These are phyloP conservation scores for Eriocheir sinensis DNA, from an alignment of 1,140 invertebrate species.

Conservation along the genomic window DNA sequence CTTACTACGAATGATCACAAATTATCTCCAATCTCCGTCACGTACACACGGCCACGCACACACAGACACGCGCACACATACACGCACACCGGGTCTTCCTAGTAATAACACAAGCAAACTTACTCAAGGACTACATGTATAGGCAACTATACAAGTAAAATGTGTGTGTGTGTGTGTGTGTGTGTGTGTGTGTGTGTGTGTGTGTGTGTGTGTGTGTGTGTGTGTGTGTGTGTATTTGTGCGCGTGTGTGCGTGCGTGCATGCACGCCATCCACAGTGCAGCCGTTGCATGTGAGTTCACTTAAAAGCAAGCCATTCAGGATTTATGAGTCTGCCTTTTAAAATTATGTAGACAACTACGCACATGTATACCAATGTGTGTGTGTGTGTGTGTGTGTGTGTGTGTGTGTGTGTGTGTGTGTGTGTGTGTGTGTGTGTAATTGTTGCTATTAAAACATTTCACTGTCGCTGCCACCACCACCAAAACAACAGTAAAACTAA, in stretches of 20 bases:
- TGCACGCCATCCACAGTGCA: background rate
- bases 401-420: background rate
- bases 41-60: background rate
- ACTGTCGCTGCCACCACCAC: no score
- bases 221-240: background rate
- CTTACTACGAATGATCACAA: background rate
- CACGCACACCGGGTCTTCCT: background rate
- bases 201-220: slow-evolving; percentile 14
- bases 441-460: no score
- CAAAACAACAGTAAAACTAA: no score
- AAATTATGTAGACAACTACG: background rate
- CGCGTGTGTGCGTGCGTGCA: background rate
- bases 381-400: background rate
- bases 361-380: background rate
- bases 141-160: background rate
- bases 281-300: background rate
- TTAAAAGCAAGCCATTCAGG: background rate
- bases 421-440: background rate
- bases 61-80: background rate
- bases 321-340: background rate
- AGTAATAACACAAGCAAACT: background rate
- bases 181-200: background rate
- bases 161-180: slow-evolving; percentile 14
- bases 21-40: background rate
- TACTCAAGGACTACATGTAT: background rate